Evolutionary conservation across 2,113 vertebrate genomes (phyloP).

Genomic region (Hucho hucho): DNA sequence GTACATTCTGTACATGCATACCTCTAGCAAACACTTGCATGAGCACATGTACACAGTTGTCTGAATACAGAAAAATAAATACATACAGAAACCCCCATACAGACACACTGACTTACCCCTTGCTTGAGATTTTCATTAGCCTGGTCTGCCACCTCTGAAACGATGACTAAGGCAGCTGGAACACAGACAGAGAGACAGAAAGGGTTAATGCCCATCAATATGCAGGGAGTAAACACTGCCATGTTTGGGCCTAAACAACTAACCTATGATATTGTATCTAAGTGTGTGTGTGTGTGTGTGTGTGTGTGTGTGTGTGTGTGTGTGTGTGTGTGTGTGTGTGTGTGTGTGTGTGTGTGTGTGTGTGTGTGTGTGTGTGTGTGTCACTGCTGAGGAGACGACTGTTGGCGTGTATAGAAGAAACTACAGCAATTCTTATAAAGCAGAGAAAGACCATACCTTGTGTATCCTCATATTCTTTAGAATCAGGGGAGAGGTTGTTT

Average conservation of each 20-base stretch:
- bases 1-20: not conserved
- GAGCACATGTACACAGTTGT: not conserved
- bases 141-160: slow-evolving; percentile 88
- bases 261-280: not conserved
- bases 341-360: no score
- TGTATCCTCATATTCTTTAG: slow-evolving; percentile 86
- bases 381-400: not conserved
- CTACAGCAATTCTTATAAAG: no score
- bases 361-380: not conserved
- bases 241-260: slow-evolving; percentile 22
- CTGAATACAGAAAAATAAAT: slow-evolving; percentile 34
- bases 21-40: not conserved
- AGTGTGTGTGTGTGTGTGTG: not conserved
- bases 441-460: slow-evolving; percentile 76
- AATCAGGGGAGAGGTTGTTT: slow-evolving; percentile 93
- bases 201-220: slow-evolving; percentile 17
- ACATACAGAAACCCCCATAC: not conserved
- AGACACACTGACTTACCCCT: slow-evolving; percentile 81
- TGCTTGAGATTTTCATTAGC: slow-evolving; percentile 92
- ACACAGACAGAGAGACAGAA: slow-evolving; percentile 35
- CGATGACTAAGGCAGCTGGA: slow-evolving; percentile 86
- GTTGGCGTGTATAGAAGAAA: no score
- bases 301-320: not conserved
- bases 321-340: no score
- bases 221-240: slow-evolving; percentile 25